Evolutionary conservation across 2,113 vertebrate genomes (phyloP).

Genomic region (Crypturellus undulatus): DNA sequence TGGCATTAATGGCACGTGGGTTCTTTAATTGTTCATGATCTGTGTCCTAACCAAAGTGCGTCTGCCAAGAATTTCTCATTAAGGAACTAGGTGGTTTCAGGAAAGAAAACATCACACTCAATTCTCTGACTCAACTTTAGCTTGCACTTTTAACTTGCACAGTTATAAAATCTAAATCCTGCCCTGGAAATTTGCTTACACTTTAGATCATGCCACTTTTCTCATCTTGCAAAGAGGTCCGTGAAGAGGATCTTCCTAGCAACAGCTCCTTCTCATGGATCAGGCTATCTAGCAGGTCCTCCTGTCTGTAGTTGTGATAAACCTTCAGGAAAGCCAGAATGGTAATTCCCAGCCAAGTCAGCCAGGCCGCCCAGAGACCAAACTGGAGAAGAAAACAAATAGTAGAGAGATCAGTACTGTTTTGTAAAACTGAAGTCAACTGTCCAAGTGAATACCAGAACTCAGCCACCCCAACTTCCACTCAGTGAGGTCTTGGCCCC

Average conservation of each 20-base stretch:
- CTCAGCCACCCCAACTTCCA: background rate
- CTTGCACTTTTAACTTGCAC: background rate
- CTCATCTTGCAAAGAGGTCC: slow-evolving; percentile 79
- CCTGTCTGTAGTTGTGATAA: slow-evolving; percentile 94
- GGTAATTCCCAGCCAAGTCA: slow-evolving; percentile 92
- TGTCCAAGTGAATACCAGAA: background rate
- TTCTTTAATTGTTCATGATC: background rate
- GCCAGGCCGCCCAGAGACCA: slow-evolving; percentile 96
- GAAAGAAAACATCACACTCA: background rate
- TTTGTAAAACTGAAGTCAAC: background rate
- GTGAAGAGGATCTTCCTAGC: slow-evolving; percentile 85
- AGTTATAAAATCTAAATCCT: slow-evolving; percentile 44
- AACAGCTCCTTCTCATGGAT: slow-evolving; percentile 96
- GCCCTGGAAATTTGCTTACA: background rate
- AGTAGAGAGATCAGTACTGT: background rate
- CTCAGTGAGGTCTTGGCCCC: background rate
- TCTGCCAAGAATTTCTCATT: background rate
- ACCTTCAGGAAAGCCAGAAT: slow-evolving; percentile 95
- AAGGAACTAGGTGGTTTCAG: background rate
- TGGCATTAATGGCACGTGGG: background rate
- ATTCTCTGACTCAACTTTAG: slow-evolving; percentile 12
- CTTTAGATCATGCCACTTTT: slow-evolving; percentile 90
- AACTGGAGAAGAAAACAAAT: slow-evolving; percentile 80
- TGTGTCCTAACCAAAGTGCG: background rate
- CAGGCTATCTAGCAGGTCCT: slow-evolving; percentile 93